Evolutionary conservation across 2,888 invertebrate species (phyloP).

Genomic region (Lasius platythorax): DNA sequence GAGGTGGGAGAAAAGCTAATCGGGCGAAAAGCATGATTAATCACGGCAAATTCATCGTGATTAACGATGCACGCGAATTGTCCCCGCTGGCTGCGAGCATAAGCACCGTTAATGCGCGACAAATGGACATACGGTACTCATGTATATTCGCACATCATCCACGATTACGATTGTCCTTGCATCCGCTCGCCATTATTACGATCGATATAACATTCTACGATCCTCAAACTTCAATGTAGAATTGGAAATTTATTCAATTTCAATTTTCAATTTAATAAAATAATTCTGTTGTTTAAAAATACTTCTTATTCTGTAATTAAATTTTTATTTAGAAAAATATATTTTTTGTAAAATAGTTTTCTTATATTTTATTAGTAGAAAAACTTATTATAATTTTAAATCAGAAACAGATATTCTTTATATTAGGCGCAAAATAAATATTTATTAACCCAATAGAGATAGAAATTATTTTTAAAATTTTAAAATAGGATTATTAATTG

Average conservation of each 20-base stretch:
- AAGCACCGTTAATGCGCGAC: constrained; percentile 78
- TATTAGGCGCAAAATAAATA: neutral
- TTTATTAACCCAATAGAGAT: neutral
- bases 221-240: neutral
- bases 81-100: constrained; percentile 70
- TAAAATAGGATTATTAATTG: neutral
- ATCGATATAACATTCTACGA: constrained; percentile 36
- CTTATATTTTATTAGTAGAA: neutral
- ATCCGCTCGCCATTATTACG: constrained; percentile 25
- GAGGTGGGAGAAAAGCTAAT: constrained; percentile 76
- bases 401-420: neutral
- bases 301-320: neutral
- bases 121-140: constrained; percentile 68
- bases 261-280: neutral
- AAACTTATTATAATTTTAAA: neutral
- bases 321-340: neutral
- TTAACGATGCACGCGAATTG: constrained; percentile 77
- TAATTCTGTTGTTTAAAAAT: neutral
- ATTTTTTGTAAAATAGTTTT: neutral
- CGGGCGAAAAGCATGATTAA: constrained; percentile 83
- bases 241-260: neutral
- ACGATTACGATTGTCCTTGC: constrained; percentile 53
- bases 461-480: neutral
- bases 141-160: constrained; percentile 58
- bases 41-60: constrained; percentile 82